phyloP scores from a whole-genome alignment of 2,113 vertebrate genomes.

The Phodopus roborovskii region DNA sequence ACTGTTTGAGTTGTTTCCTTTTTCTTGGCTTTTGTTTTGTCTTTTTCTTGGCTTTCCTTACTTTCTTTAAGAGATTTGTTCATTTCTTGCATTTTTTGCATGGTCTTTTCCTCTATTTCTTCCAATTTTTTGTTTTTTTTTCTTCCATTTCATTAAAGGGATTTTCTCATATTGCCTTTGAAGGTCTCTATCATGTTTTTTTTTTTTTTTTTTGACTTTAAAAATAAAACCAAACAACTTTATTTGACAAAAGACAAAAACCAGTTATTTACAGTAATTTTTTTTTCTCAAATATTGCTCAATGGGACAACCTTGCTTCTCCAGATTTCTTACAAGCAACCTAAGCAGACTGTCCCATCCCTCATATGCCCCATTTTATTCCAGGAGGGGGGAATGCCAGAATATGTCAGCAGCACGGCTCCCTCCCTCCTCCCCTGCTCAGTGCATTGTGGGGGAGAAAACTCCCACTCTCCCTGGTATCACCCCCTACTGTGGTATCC shows the following conservation, averaged over 20 bases:
- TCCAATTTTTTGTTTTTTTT: too few relatives aligned
- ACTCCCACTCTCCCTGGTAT: background rate
- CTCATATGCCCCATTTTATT: background rate
- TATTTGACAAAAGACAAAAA: constrained; percentile 82
- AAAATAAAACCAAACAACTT: constrained; percentile 76
- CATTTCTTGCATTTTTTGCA: too few relatives aligned
- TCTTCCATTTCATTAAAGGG: too few relatives aligned
- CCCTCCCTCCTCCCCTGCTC: constrained; percentile 35
- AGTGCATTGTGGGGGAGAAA: constrained; percentile 60
- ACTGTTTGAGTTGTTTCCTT: too few relatives aligned
- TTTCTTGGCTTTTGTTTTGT: too few relatives aligned
- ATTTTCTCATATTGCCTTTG: too few relatives aligned
- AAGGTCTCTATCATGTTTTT: too few relatives aligned
- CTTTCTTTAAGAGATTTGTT: too few relatives aligned
- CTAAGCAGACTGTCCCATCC: background rate
- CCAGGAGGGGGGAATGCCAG: constrained; percentile 62
- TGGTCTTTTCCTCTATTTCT: too few relatives aligned
- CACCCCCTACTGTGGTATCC: background rate
- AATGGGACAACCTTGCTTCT: constrained; percentile 69
- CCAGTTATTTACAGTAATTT: constrained; percentile 82
- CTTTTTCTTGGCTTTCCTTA: too few relatives aligned
- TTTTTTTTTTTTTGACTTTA: too few relatives aligned
- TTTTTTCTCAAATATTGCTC: constrained; percentile 69
- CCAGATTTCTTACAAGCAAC: constrained; percentile 66
- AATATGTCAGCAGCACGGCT: constrained; percentile 80